Conservation (phyloP, 2,888 invertebrate species). For the Adelphocoris suturalis region DNA sequence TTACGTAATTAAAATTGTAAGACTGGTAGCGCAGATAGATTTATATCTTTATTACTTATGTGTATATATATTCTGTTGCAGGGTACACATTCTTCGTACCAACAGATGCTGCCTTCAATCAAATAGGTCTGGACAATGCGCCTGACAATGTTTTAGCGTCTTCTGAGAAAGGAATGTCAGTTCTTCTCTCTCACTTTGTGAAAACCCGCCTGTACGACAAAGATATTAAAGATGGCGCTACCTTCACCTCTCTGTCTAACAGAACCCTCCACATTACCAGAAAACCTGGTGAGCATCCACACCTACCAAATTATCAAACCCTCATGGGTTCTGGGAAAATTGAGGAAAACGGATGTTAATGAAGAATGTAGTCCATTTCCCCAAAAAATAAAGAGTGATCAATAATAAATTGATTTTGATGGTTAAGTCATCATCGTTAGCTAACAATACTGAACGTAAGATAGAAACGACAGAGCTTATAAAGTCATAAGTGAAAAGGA, state of each 20-base stretch:
- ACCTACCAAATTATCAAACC: background rate
- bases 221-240: slow-evolving; percentile 81
- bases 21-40: too few species aligned
- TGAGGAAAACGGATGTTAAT: too few species aligned
- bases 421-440: too few species aligned
- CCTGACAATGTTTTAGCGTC: slow-evolving; percentile 82
- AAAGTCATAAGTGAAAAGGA: too few species aligned
- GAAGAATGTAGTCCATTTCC: too few species aligned
- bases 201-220: slow-evolving; percentile 83
- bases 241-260: slow-evolving; percentile 81
- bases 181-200: slow-evolving; percentile 83
- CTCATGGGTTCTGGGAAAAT: background rate
- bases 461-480: too few species aligned
- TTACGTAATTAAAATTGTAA: too few species aligned
- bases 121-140: slow-evolving; percentile 82
- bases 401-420: too few species aligned
- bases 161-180: slow-evolving; percentile 81
- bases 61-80: slow-evolving; percentile 65
- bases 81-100: slow-evolving; percentile 87
- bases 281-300: slow-evolving; percentile 78
- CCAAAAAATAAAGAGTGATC: too few species aligned
- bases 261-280: slow-evolving; percentile 81
- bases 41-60: too few species aligned
- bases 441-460: too few species aligned
- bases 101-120: slow-evolving; percentile 84